A percentile compares a stretch with the other conserved stretches of the same genome.
These are phyloP conservation scores for Lasioglossum malachurum DNA, from an alignment of 2,888 invertebrate species.

Conservation along the genomic window DNA sequence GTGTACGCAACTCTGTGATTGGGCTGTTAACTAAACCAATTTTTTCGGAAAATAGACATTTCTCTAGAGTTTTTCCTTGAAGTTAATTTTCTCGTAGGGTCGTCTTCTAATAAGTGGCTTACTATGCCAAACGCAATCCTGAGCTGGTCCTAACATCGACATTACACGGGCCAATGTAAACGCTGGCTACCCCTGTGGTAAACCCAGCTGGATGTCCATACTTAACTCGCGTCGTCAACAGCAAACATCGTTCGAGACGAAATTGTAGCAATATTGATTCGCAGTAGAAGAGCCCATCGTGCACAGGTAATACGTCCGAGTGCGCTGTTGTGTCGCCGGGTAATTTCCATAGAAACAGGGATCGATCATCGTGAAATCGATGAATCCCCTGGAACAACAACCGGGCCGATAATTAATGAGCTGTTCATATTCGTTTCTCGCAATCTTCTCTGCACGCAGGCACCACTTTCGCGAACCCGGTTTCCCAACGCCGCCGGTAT, in stretches of 20 bases:
- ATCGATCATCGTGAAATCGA: not conserved
- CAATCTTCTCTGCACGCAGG: too few relatives aligned
- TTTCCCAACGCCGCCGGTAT: not conserved
- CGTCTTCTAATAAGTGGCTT: too few relatives aligned
- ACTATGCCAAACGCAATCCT: not conserved
- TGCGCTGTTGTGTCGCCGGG: not conserved
- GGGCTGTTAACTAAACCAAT: too few relatives aligned
- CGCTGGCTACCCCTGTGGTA: not conserved
- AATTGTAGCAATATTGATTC: conserved; percentile 12
- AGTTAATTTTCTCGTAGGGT: too few relatives aligned
- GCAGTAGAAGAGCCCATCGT: not conserved
- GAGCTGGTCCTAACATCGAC: not conserved
- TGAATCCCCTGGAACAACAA: not conserved
- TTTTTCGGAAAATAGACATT: not conserved
- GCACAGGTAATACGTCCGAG: not conserved
- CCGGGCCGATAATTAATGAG: not conserved
- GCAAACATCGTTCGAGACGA: conserved; percentile 5
- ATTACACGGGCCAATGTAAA: not conserved
- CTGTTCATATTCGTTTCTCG: not conserved
- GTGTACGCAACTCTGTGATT: too few relatives aligned
- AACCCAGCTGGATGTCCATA: not conserved
- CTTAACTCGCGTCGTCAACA: not conserved
- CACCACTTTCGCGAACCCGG: not conserved
- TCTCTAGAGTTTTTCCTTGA: too few relatives aligned
- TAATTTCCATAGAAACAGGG: not conserved